A percentile compares a stretch with the other conserved stretches of the same genome.
Evolutionary conservation across 1,140 invertebrate species (phyloP).

Genomic region (Dufourea novaeangliae): DNA sequence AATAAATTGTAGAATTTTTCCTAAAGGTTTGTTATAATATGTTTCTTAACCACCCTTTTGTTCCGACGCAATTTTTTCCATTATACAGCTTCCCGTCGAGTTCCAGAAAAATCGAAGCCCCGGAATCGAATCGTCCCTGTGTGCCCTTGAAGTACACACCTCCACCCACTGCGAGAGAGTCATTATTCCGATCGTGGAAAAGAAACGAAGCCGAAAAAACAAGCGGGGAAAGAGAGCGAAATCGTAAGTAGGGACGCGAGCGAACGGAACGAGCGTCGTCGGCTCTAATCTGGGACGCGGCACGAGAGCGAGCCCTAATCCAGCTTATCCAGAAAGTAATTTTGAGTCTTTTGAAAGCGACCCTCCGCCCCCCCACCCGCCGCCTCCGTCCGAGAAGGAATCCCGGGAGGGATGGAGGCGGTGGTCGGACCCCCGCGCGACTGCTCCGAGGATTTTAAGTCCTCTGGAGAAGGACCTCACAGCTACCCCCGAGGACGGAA

Average conservation of each 20-base stretch:
- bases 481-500: constrained; percentile 45
- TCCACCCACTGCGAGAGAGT: too few relatives aligned
- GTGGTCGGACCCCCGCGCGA: constrained; percentile 44
- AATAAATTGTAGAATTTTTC: too few relatives aligned
- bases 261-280: constrained; percentile 77
- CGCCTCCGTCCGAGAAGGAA: constrained; percentile 55
- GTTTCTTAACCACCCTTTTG: too few relatives aligned
- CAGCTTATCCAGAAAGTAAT: constrained; percentile 83
- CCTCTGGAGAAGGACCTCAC: constrained; percentile 66
- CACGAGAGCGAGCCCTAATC: constrained; percentile 80
- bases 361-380: constrained; percentile 39
- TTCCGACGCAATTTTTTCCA: background rate
- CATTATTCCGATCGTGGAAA: constrained; percentile 40
- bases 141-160: background rate
- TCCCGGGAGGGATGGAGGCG: constrained; percentile 33
- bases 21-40: too few relatives aligned
- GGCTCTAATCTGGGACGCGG: constrained; percentile 79
- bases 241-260: constrained; percentile 60
- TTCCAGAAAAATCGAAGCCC: background rate
- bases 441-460: constrained; percentile 62
- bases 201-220: constrained; percentile 47
- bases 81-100: background rate
- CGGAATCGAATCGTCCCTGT: background rate
- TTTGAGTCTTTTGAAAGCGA: constrained; percentile 81
- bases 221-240: constrained; percentile 65